phyloP scores from a whole-genome alignment of 2,113 vertebrate species.

The Acanthisitta chloris region DNA sequence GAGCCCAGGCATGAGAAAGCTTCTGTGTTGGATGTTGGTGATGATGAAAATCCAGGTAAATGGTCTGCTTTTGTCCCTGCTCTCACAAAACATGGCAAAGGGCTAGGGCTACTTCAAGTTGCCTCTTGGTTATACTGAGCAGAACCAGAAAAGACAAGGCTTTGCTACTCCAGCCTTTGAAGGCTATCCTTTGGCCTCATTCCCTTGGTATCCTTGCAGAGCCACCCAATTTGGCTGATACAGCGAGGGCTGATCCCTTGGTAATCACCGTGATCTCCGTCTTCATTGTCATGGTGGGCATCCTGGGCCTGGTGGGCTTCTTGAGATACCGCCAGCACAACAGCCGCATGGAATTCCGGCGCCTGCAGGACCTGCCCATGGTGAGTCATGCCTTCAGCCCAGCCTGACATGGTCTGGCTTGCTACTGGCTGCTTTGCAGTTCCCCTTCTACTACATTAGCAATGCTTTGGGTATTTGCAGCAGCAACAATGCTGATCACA shows the following conservation, averaged over 20 bases:
- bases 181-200: not conserved
- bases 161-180: not conserved
- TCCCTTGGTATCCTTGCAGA: conserved; percentile 33
- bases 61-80: not conserved
- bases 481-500: not conserved
- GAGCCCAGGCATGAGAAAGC: conserved; percentile 8
- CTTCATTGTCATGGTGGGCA: conserved; percentile 81
- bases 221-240: not conserved
- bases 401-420: not conserved
- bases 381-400: conserved; percentile 13
- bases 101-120: not conserved
- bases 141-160: not conserved
- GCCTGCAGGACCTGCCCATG: conserved; percentile 80
- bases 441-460: not conserved
- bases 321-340: conserved; percentile 81
- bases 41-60: conserved; percentile 59
- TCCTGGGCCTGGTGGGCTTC: conserved; percentile 82
- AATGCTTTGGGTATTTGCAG: not conserved
- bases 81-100: not conserved
- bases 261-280: conserved; percentile 83
- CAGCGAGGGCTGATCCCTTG: conserved; percentile 74
- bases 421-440: not conserved
- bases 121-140: not conserved
- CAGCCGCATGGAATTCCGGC: conserved; percentile 80
- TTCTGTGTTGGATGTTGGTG: conserved; percentile 45